These are phyloP conservation scores for Ondatra zibethicus DNA, from an alignment of 2,113 vertebrate species.

Conservation along the genomic window DNA sequence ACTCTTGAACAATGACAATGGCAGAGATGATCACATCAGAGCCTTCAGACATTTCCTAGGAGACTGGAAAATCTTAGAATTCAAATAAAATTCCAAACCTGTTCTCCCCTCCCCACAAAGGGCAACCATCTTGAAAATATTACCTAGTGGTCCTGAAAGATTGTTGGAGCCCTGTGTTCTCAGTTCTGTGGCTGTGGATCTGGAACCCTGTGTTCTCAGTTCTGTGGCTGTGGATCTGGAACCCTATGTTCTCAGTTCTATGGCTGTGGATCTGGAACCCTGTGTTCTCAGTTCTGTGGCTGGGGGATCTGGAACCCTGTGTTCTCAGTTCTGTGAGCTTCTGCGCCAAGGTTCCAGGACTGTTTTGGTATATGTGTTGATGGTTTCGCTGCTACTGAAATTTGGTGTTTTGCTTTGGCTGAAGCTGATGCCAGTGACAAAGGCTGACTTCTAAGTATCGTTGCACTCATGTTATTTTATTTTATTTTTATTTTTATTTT, in stretches of 20 bases:
- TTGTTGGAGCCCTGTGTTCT: not conserved
- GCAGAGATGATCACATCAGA: not conserved
- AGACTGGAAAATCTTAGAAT: not conserved
- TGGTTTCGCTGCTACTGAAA: not conserved
- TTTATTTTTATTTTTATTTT: too few relatives aligned
- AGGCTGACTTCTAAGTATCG: constrained; percentile 13
- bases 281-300: too few relatives aligned
- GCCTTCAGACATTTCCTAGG: not conserved
- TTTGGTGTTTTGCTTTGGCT: not conserved
- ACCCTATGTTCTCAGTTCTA: too few relatives aligned
- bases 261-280: too few relatives aligned
- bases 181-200: not conserved
- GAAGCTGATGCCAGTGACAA: constrained; percentile 21
- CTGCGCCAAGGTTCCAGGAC: not conserved
- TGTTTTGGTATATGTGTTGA: not conserved
- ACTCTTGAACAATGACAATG: not conserved
- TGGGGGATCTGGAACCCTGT: too few relatives aligned
- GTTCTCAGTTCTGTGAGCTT: too few relatives aligned
- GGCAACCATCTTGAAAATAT: not conserved
- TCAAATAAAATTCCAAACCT: not conserved
- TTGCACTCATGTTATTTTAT: not conserved
- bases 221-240: too few relatives aligned
- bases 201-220: too few relatives aligned
- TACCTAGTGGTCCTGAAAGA: not conserved
- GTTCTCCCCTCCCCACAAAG: not conserved